Base-by-base conservation (phyloP, 2,888 invertebrate genomes). In the Dichetophora obliterata region DNA sequence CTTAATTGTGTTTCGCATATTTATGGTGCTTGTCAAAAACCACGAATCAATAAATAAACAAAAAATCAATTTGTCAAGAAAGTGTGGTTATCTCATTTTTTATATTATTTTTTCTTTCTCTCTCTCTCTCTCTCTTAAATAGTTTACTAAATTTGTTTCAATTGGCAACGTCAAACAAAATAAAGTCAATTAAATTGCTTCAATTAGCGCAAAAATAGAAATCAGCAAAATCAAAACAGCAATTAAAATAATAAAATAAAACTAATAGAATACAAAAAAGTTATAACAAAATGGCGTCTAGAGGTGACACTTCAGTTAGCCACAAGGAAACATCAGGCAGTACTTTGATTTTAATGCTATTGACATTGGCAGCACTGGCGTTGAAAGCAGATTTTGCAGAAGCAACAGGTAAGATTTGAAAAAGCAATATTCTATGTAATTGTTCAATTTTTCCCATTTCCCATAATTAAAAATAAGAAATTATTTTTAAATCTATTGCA, bases 351-450 rank as follows among this genome's bases (percentile, higher is more conserved):
- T 8, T 34, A 27, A 27, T 71, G 63, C 63, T 63, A 24, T 31
- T 16, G 9, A 24, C 24, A 19, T 27, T 71, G 71, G 71, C 71
- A 19, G 57, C 71, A 59, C 16, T 71, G 34, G 59, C 34, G 37
- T 24, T 37, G 57, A 31, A 31, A 34, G 59, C 37, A 5, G 37
- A 37, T 22, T 31, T 57, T 24, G 57, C 59, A 14, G 71, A 14
- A 37, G 71, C 71, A 37, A 37, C 71, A 71, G 22, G 71, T 71
- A 8, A 71, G 71, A 43, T 61, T 61, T 61, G 2, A 4, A 16
- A 54, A 19, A 37, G 5, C 8, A 37, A 57, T 61, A 24, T 61
- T 9, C n/a, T n/a, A n/a, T n/a, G n/a, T n/a, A n/a, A n/a, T n/a
- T n/a, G n/a, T n/a, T n/a, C n/a, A n/a, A n/a, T n/a, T n/a, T n/a